Percentiles rank a stretch among this genome's conserved stretches.
Conservation (phyloP, 2,888 invertebrate species). For the Tenthredo amoena region DNA sequence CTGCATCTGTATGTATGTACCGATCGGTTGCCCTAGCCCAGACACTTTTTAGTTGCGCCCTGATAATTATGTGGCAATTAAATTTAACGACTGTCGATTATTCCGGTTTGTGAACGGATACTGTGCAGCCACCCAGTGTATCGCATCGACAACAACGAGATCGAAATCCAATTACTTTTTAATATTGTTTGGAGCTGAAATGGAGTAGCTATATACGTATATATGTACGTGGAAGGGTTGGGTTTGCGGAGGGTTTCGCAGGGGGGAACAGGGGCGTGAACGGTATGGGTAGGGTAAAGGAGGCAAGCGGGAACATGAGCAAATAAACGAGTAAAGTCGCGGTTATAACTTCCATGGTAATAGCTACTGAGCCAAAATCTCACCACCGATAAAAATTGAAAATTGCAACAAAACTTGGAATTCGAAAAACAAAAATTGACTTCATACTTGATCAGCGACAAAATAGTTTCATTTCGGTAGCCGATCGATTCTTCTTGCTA, state of each 20-base stretch:
- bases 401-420: neutral
- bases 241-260: constrained; percentile 23
- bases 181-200: constrained; percentile 67
- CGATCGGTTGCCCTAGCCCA: neutral
- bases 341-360: constrained; percentile 40
- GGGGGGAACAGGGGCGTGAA: constrained; percentile 24
- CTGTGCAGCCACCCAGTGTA: constrained; percentile 56
- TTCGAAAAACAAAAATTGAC: neutral
- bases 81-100: constrained; percentile 75
- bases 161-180: constrained; percentile 74
- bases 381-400: neutral
- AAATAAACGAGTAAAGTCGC: constrained; percentile 51
- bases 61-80: constrained; percentile 69
- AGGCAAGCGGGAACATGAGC: constrained; percentile 57
- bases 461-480: neutral
- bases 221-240: constrained; percentile 27
- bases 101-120: constrained; percentile 65
- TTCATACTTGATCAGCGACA: neutral
- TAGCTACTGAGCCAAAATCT: neutral
- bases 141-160: constrained; percentile 61
- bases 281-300: constrained; percentile 59
- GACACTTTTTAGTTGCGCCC: constrained; percentile 24
- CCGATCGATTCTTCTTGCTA: neutral
- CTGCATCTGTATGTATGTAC: neutral
- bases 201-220: constrained; percentile 59